These are phyloP conservation scores for Protonemura montana DNA, from an alignment of 2,888 invertebrate species.

Conservation along the genomic window DNA sequence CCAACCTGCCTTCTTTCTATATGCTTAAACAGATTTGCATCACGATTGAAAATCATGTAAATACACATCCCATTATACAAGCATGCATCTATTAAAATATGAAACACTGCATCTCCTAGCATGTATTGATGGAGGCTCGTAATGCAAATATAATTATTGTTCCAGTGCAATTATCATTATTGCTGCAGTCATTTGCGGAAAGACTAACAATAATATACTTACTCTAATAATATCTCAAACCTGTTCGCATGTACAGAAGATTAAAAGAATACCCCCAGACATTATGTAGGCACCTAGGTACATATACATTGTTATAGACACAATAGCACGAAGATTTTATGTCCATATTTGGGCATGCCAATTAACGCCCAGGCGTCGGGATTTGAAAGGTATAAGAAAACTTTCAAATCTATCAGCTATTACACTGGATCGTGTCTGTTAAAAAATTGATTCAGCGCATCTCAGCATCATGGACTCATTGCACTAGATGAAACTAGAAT, in stretches of 20 bases:
- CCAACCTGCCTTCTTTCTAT: neutral
- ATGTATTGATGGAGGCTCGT: neutral
- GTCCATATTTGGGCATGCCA: neutral
- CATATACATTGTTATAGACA: neutral
- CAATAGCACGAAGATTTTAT: constrained; percentile 12
- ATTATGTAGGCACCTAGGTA: neutral
- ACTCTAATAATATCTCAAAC: neutral
- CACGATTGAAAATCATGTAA: constrained; percentile 7
- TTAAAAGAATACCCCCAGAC: neutral
- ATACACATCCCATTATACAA: neutral
- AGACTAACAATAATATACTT: neutral
- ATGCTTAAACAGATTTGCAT: neutral
- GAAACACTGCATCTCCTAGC: neutral
- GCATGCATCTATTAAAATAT: constrained; percentile 7
- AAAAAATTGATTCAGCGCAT: neutral
- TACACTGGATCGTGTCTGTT: neutral
- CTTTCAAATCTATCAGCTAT: constrained; percentile 7
- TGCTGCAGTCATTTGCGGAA: neutral
- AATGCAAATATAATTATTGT: neutral
- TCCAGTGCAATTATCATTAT: constrained; percentile 5
- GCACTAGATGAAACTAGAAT: neutral
- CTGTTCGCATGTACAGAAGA: neutral
- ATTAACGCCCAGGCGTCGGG: neutral
- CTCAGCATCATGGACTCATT: neutral
- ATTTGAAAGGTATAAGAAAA: neutral